Evolutionary conservation across 2,113 vertebrate species (phyloP).

Genomic region (Isichthys henryi): DNA sequence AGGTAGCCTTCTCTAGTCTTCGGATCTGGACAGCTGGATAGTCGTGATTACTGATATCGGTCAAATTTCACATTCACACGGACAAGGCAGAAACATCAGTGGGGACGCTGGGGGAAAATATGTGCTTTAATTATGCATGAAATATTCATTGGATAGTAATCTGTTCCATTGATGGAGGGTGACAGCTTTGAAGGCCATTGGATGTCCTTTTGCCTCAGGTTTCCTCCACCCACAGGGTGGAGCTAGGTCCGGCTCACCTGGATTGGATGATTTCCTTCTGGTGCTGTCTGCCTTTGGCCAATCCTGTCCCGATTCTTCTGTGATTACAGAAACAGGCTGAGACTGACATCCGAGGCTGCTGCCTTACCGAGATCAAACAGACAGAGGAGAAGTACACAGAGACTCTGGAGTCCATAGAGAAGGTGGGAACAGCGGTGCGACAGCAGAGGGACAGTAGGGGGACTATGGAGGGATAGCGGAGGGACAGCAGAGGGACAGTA

Average conservation of each 20-base stretch:
- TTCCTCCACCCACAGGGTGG: neutral
- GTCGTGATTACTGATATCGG: neutral
- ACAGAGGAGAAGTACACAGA: conserved; percentile 97
- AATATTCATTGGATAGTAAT: neutral
- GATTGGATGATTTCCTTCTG: neutral
- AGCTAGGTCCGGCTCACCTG: neutral
- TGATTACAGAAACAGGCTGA: conserved; percentile 78
- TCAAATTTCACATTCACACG: neutral
- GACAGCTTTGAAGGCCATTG: neutral
- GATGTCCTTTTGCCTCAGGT: neutral
- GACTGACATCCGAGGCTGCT: conserved; percentile 88
- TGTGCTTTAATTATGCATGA: neutral
- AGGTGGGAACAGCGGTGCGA: conserved; percentile 53
- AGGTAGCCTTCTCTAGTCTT: too few relatives aligned
- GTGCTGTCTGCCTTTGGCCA: conserved; percentile 5
- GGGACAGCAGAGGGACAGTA: too few relatives aligned
- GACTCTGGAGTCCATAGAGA: conserved; percentile 92
- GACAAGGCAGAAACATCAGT: neutral
- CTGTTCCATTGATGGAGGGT: neutral
- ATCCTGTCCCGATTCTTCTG: conserved; percentile 31
- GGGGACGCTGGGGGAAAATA: neutral
- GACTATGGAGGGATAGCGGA: neutral
- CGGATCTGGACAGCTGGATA: neutral
- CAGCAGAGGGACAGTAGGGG: neutral
- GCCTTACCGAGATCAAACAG: conserved; percentile 88